Conservation (phyloP, 1,140 invertebrate species). For the Galendromus occidentalis region DNA sequence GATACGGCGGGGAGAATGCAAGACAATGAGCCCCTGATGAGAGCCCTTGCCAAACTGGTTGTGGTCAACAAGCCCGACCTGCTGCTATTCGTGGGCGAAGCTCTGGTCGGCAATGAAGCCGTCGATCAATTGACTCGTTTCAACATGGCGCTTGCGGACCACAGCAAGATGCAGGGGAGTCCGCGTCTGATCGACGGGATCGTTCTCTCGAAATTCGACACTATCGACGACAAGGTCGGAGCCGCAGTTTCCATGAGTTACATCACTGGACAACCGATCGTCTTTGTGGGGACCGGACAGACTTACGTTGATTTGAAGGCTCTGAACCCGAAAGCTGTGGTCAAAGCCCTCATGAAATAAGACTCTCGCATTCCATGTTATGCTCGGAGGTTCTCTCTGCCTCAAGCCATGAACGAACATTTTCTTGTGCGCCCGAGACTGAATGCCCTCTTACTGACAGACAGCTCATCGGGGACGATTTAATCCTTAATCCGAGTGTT, state of each 20-base stretch:
- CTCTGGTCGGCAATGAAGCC: conserved; percentile 97
- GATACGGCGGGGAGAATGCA: conserved; percentile 99
- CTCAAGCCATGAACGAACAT: no score
- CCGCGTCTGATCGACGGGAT: conserved; percentile 35
- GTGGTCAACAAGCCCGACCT: conserved; percentile 86
- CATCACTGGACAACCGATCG: conserved; percentile 96
- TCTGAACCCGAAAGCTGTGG: conserved; percentile 88
- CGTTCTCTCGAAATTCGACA: conserved; percentile 63
- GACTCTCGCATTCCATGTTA: no score
- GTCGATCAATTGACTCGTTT: conserved; percentile 98
- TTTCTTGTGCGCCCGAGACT: no score
- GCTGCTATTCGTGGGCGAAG: conserved; percentile 95
- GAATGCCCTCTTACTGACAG: no score
- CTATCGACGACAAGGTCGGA: conserved; percentile 97
- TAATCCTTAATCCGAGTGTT: no score
- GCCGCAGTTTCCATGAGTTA: conserved; percentile 99
- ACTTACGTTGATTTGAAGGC: conserved; percentile 95
- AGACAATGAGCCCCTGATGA: conserved; percentile 97
- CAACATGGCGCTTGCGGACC: conserved; percentile 65
- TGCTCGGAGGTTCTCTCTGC: no score
- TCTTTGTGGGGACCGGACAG: conserved; percentile 98
- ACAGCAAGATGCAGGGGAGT: conserved; percentile 22
- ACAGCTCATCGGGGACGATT: no score
- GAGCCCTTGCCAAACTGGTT: conserved; percentile 72
- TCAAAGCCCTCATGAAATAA: conserved; percentile 83